Evolutionary conservation across 2,888 invertebrate genomes (phyloP), one percentile per base, ranked within the genome.

Genomic region (Sphaerophoria taeniata): DNA sequence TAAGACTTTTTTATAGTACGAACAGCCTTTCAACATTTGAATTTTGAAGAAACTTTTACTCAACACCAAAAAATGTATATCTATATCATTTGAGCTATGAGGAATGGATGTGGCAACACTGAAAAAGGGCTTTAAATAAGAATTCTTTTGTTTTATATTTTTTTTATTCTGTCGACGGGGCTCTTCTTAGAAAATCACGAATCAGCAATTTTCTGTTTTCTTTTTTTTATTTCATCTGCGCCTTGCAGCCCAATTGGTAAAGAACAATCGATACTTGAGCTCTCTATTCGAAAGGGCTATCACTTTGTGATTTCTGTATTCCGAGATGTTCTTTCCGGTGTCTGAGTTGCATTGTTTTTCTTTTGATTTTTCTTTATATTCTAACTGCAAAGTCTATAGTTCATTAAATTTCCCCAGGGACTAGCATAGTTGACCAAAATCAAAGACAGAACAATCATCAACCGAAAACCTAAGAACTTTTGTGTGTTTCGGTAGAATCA

Each of bases 321-420:
- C 53, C 3, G 9, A 4, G 51, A 39, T 33, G 33, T n/a, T 39
- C 7, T 31, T 49, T 76, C 49, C 33, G 34, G 33, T 61, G 4
- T 58, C n/a, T 55, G 56, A 11, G 33, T 69, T 69, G 58, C 53
- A 73, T 60, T 63, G 73, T 82, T 65, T 16, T n/a, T n/a, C n/a
- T n/a, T 61, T 16, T n/a, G 12, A 39, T 7, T 39, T 7, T 3
- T 11, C 9, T 45, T 56, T 24, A 36, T 9, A 14, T 36, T 43
- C 74, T 47, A 47, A 83, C 83, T 71, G 60, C 53, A 60, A 65
- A 53, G 47, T 53, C 14, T 43, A 16, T 36, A 34, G 60, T 69
- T 70, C 73, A 77, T 77, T 73, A 75, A 81, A 85, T 77, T 77
- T 73, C 81, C 72, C 81, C 16, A 70, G 85, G 65, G 76, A 24